Percentiles rank a stretch among this genome's conserved stretches.
phyloP scores from a whole-genome alignment of 2,797 vertebrate genomes.

The Denticeps clupeoides region DNA sequence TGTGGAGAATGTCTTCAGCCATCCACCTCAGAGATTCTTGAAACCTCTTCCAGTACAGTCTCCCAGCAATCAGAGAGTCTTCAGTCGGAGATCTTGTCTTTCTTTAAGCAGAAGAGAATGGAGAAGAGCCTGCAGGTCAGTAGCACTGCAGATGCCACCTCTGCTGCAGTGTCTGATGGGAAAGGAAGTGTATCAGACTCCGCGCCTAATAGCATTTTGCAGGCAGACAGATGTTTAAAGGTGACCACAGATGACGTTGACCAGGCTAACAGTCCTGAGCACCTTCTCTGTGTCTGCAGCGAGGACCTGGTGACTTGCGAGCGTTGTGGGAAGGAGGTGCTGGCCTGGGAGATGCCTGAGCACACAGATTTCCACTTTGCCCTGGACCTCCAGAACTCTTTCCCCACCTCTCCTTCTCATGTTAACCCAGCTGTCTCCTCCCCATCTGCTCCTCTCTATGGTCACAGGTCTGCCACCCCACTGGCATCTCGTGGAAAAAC shows the following conservation, averaged over 20 bases:
- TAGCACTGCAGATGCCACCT: too few species aligned
- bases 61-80: too few species aligned
- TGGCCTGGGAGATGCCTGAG: slow-evolving; percentile 84
- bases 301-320: slow-evolving; percentile 71
- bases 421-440: neutral
- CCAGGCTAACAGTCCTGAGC: neutral
- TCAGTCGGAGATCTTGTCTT: slow-evolving; percentile 49
- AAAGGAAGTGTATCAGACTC: neutral
- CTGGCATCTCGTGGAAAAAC: slow-evolving; percentile 49
- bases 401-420: slow-evolving; percentile 39
- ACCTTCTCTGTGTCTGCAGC: neutral
- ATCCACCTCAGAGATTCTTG: slow-evolving; percentile 11
- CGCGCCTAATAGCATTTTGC: neutral
- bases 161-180: neutral
- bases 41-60: slow-evolving; percentile 2
- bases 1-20: too few species aligned
- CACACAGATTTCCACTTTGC: slow-evolving; percentile 91
- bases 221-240: neutral
- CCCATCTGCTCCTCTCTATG: neutral
- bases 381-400: slow-evolving; percentile 77
- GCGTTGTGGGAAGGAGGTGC: slow-evolving; percentile 67
- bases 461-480: slow-evolving; percentile 12
- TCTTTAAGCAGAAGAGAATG: slow-evolving; percentile 49
- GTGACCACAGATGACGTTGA: neutral
- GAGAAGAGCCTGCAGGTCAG: slow-evolving; percentile 28